phyloP scores from a whole-genome alignment of 2,113 vertebrate species.

The Pseudonaja textilis region DNA sequence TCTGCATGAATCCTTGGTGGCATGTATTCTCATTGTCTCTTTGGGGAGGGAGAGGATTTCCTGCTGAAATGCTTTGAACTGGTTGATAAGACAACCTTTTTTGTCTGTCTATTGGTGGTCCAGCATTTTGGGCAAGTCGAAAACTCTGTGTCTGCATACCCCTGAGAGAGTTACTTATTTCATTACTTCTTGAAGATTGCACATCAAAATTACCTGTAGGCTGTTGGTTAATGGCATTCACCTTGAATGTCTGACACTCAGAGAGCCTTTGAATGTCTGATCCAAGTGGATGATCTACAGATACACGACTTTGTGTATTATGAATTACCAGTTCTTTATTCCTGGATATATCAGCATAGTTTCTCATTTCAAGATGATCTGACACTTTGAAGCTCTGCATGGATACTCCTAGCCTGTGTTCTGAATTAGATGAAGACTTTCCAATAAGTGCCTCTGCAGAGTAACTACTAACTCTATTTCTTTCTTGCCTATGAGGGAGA shows the following conservation, averaged over 20 bases:
- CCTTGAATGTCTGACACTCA: constrained; percentile 91
- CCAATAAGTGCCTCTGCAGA: constrained; percentile 96
- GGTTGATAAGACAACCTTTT: constrained; percentile 83
- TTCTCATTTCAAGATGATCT: constrained; percentile 90
- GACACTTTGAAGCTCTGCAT: constrained; percentile 82
- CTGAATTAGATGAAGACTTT: constrained; percentile 85
- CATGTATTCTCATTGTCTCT: constrained; percentile 86
- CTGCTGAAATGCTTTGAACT: constrained; percentile 82
- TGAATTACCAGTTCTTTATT: constrained; percentile 84
- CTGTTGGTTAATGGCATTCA: constrained; percentile 74
- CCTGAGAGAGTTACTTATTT: constrained; percentile 82
- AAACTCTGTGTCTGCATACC: constrained; percentile 86
- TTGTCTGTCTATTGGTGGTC: constrained; percentile 79
- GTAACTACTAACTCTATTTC: constrained; percentile 94
- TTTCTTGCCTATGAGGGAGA: constrained; percentile 88
- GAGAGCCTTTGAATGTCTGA: constrained; percentile 83
- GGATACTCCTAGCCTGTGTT: constrained; percentile 87
- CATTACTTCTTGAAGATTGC: constrained; percentile 87
- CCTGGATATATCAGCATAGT: constrained; percentile 86
- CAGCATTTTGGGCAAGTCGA: constrained; percentile 78
- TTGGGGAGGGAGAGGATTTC: constrained; percentile 70
- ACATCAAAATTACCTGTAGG: constrained; percentile 82
- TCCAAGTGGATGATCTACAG: constrained; percentile 77
- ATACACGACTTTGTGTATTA: constrained; percentile 83
- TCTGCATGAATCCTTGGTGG: constrained; percentile 97